Conservation (phyloP, 2,797 vertebrate species). For the Chelon auratus region DNA sequence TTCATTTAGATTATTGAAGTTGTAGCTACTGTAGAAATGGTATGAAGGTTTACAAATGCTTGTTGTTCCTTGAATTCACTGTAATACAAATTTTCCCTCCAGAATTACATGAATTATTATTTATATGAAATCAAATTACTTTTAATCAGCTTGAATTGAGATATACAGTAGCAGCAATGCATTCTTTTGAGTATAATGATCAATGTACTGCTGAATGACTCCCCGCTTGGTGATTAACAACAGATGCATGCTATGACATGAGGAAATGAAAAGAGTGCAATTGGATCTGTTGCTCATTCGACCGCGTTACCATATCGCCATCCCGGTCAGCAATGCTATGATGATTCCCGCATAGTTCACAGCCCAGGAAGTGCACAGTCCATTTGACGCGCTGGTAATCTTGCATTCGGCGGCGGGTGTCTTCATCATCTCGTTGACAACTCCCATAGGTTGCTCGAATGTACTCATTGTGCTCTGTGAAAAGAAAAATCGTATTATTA, state of each 20-base stretch:
- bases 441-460: background rate
- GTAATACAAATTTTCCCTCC: too few relatives aligned
- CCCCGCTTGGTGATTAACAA: too few relatives aligned
- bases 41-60: too few relatives aligned
- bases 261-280: background rate
- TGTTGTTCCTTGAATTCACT: too few relatives aligned
- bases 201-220: background rate
- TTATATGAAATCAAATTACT: background rate
- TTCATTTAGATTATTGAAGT: too few relatives aligned
- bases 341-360: constrained; percentile 22
- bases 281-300: background rate
- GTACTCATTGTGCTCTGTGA: constrained; percentile 31
- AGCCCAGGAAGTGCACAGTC: constrained; percentile 27
- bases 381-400: background rate
- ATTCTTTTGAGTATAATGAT: too few relatives aligned
- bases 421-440: constrained; percentile 50
- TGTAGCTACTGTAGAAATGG: too few relatives aligned
- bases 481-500: background rate
- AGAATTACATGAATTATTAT: too few relatives aligned
- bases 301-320: constrained; percentile 27
- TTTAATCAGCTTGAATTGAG: background rate
- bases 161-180: too few relatives aligned
- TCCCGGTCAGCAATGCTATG: constrained; percentile 42
- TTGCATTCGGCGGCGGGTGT: constrained; percentile 42
- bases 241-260: too few relatives aligned